A percentile compares a stretch with the other conserved stretches of the same genome.
Conservation (phyloP, 2,888 invertebrate genomes). For the Troides aeacus region DNA sequence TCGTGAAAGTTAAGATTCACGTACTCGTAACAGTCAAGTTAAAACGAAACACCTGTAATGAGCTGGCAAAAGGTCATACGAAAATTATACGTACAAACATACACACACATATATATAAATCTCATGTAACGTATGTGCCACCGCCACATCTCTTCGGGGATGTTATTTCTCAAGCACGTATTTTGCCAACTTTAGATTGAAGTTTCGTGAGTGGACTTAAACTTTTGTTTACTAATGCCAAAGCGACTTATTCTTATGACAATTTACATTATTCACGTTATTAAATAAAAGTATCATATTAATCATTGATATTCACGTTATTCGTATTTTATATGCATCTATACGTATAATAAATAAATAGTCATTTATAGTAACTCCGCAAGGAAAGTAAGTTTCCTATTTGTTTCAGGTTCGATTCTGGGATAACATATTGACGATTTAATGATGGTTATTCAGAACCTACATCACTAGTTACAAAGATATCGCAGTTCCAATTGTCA, state of each 20-base stretch:
- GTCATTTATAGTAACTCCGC: no score
- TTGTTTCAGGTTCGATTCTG: no score
- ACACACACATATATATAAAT: not conserved
- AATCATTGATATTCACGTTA: no score
- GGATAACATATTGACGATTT: no score
- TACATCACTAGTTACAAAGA: no score
- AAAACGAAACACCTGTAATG: conserved; percentile 12
- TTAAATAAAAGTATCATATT: no score
- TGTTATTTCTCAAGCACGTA: conserved; percentile 25
- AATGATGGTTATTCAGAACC: no score
- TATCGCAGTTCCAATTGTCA: no score
- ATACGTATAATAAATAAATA: no score
- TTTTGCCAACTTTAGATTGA: conserved; percentile 25
- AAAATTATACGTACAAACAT: conserved; percentile 12
- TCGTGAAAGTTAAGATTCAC: conserved; percentile 25
- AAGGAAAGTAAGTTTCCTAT: no score
- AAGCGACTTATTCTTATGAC: not conserved
- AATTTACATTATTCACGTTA: no score
- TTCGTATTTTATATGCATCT: no score
- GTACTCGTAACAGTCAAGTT: conserved; percentile 18
- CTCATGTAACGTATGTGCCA: not conserved
- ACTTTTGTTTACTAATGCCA: conserved; percentile 22
- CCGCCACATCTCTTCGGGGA: conserved; percentile 5
- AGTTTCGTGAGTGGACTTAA: conserved; percentile 27
- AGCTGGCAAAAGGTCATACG: conserved; percentile 19